Evolutionary conservation across 2,888 invertebrate species (phyloP), one percentile per base, ranked within the genome.

Genomic region (Sinotaia quadrata): DNA sequence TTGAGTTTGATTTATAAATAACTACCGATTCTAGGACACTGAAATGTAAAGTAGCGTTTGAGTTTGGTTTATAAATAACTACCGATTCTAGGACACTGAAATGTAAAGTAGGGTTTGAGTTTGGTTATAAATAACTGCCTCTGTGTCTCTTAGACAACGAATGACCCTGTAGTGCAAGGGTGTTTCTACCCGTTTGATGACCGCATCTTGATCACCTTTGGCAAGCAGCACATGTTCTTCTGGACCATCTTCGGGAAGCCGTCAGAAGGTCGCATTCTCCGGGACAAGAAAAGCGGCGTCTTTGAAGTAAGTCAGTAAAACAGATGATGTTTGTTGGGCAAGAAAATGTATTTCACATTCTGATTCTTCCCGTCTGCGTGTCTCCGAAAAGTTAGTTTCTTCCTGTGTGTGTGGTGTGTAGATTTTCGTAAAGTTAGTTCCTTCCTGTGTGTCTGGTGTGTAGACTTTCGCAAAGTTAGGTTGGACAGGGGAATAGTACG

Each of bases 141-240:
- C 24, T 15, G 4, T 18, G n/a, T 7, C 47, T 21, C 47, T 4
- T 88, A 96, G 96, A 96, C 95, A 0, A 90, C 95, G 41, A 94
- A 94, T 90, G 95, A 96, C 87, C 94, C 95, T 80, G 89, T 97
- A 52, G 94, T 94, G 0, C 95, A 95, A 0, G 95, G 95, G 0
- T 93, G 93, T 0, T 97, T 97, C 88, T 96, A 96, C 88, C 96
- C 96, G 0, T 90, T 94, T 36, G 96, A 96, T 84, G 95, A 96
- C 85, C 95, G 95, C 87, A 91, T 96, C 31, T 91, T 96, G 72
- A 94, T 97, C 75, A 96, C 96, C 0, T 95, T 95, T 84, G 97
- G 97, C 2, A 94, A 94, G 78, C 95, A 95, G 0, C 96, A 96
- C 86, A 89, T 97, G 74, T 94, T 95, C 0, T 96, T 96, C 88